Evolutionary conservation across 2,113 vertebrate genomes (phyloP).

Genomic region (Hucho hucho): DNA sequence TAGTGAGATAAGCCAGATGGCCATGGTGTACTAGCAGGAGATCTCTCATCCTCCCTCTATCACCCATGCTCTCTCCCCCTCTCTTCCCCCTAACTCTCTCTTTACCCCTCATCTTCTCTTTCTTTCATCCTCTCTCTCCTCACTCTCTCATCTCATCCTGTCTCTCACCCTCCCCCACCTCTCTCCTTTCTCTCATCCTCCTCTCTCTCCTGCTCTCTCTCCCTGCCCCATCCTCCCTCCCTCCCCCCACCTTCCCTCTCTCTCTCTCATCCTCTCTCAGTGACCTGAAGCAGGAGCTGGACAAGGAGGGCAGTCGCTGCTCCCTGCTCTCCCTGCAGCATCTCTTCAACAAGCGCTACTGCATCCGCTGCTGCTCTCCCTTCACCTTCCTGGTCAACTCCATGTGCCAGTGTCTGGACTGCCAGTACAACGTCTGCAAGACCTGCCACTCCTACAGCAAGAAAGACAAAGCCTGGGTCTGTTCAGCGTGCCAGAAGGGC

Average conservation of each 20-base stretch:
- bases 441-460: slow-evolving; percentile 85
- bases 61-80: no score
- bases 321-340: slow-evolving; percentile 86
- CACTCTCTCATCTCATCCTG: no score
- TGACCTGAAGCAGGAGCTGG: slow-evolving; percentile 90
- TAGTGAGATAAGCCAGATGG: no score
- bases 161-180: no score
- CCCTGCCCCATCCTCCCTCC: not conserved
- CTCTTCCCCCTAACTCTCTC: no score
- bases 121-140: no score
- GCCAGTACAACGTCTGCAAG: slow-evolving; percentile 90
- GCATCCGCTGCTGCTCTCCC: slow-evolving; percentile 91
- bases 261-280: slow-evolving; percentile 59
- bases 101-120: no score
- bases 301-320: slow-evolving; percentile 89
- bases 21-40: no score
- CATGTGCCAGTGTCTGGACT: slow-evolving; percentile 83
- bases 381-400: slow-evolving; percentile 94
- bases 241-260: not conserved
- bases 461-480: slow-evolving; percentile 86
- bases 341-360: slow-evolving; percentile 90
- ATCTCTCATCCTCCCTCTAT: no score
- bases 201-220: not conserved
- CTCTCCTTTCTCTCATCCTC: no score
- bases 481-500: slow-evolving; percentile 87